phyloP scores from a whole-genome alignment of 2,888 invertebrate species.

The Hetaerina titia region DNA sequence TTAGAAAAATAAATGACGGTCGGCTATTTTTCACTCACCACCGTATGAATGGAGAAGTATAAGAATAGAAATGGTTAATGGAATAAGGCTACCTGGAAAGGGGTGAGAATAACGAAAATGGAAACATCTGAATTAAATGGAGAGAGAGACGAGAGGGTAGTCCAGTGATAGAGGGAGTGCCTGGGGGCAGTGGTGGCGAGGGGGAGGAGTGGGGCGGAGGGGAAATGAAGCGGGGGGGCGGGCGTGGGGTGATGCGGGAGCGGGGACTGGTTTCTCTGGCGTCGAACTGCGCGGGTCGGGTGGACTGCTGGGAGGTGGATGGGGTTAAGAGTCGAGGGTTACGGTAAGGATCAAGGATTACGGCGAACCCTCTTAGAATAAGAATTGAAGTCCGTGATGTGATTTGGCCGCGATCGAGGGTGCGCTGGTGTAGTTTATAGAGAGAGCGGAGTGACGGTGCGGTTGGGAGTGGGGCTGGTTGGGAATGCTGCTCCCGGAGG shows the following conservation, averaged over 20 bases:
- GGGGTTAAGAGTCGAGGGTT: constrained; percentile 4
- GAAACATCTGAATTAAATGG: not conserved
- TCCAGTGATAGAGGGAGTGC: not conserved
- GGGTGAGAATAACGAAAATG: not conserved
- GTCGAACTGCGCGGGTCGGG: not conserved
- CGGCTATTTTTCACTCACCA: too few species aligned
- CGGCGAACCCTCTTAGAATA: constrained; percentile 42
- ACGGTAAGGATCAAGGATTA: constrained; percentile 45
- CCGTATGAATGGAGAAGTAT: too few species aligned
- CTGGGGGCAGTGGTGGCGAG: not conserved
- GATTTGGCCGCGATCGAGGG: constrained; percentile 45
- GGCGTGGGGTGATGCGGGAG: not conserved
- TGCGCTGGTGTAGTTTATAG: constrained; percentile 25
- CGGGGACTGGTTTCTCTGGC: not conserved
- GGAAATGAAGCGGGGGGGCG: not conserved
- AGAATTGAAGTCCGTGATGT: constrained; percentile 43
- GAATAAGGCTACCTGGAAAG: too few species aligned
- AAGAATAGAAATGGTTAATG: too few species aligned
- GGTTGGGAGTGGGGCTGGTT: not conserved
- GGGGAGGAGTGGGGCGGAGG: not conserved
- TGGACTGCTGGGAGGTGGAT: not conserved
- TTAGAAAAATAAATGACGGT: too few species aligned
- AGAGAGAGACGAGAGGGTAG: not conserved
- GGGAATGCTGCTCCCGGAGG: not conserved
- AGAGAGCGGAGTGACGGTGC: not conserved